Evolutionary conservation across 2,888 invertebrate species (phyloP), one percentile per base, ranked within the genome.

Genomic region (Dolichopus griseipennis): DNA sequence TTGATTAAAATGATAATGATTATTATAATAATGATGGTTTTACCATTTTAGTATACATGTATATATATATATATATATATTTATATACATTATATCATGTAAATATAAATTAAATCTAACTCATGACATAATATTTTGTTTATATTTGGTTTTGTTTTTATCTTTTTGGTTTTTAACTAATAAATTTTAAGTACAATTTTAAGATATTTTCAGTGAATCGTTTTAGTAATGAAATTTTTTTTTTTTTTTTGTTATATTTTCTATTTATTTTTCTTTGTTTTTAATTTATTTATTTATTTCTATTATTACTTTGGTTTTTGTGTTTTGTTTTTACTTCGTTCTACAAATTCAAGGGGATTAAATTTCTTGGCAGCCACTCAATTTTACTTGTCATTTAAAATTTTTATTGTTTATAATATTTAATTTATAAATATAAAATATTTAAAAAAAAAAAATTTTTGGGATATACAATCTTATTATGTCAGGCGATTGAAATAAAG

Each of bases 331-430:
- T 52, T 15, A 2, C 15, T 52, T 52, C 52, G 15, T 52, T 52
- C 52, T 18, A 18, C 15, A 10, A 43, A 12, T 18, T 52, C 52
- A 52, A 52, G 52, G n/a, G 52, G 52, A 52, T 52, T 52, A 52
- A 52, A 52, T 52, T 52, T 52, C 52, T 52, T 52, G 52, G 52
- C 52, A 52, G 52, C 18, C 18, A 52, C 52, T 52, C 52, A 52
- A 52, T 52, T 52, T 52, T 15, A 52, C 18, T 52, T 52, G 52
- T 52, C 52, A 52, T 52, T 52, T 52, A 6, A 52, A 52, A 52
- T 12, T 3, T 43, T 52, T 18, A 18, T 18, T 52, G 18, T 52
- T 12, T 52, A n/a, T 52, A 52, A 12, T 12, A 12, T 41, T 41
- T 41, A 15, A 12, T 15, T 41, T 12, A 4, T 6, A 15, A 18